Base-by-base conservation (phyloP, 2,113 vertebrate genomes). In the Promerops cafer region DNA sequence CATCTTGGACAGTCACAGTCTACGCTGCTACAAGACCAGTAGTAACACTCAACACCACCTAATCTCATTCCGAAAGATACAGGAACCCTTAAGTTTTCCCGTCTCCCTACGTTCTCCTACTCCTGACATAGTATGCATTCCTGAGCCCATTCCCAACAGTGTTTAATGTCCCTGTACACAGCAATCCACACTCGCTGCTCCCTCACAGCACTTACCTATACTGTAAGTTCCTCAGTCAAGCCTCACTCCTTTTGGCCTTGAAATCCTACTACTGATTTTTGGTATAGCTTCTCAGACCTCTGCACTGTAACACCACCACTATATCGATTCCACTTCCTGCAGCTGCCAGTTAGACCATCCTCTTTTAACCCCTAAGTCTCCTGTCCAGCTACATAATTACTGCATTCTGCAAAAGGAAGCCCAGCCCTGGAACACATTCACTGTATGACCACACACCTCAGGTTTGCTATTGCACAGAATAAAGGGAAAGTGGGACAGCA, bases 151-250 rank as follows among this genome's bases (percentile, higher is more conserved):
- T 69, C 24, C 49, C 50, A 65, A 31, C 17, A 65, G 6, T 21
- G 16, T 21, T 57, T 50, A 33, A 4, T 16, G 27, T 28, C 7
- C 16, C 26, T 24, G 7, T 23, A 45, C 5, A 49, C 13, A 68
- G 19, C 16, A 68, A 82, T 20, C 60, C 19, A n/a, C 0, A 0
- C 9, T 53, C 2, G 2, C n/a, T 57, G 21, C 9, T 79, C 16
- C n/a, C 42, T 71, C 45, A 8, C 44, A 11, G 21, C 20, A 52
- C 20, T 86, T 50, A n/a, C n/a, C n/a, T n/a, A n/a, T n/a, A n/a
- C n/a, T n/a, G n/a, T 6, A 47, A 44, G 10, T 37, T 60, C 11
- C 19, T 71, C 60, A 84, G 11, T 17, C 26, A 82, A 64, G 28
- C 26, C 10, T 83, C 45, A 60, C 9, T 65, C 33, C 16, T 61